phyloP scores from a whole-genome alignment of 2,888 invertebrate species.

The Rosalia funebris region DNA sequence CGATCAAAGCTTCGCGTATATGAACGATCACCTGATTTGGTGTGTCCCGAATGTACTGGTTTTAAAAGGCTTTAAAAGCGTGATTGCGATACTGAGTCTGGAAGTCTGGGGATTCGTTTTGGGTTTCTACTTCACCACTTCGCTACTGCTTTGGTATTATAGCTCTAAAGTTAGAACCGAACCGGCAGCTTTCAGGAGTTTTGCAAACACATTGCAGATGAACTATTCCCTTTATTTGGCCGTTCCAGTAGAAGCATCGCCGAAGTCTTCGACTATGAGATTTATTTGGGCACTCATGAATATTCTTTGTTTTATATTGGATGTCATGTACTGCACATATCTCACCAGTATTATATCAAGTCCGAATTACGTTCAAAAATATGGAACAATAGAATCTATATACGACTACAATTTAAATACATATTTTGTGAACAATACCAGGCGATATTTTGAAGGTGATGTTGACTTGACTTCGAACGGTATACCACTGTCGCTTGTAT shows the following conservation, averaged over 20 bases:
- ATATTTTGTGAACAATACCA: slow-evolving; percentile 39
- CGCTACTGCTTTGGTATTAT: too few species aligned
- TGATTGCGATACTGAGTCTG: neutral
- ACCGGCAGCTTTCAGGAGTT: neutral
- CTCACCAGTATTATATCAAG: slow-evolving; percentile 47
- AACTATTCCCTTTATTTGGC: neutral
- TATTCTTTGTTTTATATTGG: slow-evolving; percentile 42
- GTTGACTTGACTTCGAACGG: neutral
- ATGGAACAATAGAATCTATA: slow-evolving; percentile 43
- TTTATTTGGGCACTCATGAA: neutral
- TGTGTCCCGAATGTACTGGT: slow-evolving; percentile 54
- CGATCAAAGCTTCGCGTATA: slow-evolving; percentile 52
- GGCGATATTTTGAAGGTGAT: slow-evolving; percentile 39
- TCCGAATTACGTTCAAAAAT: slow-evolving; percentile 45
- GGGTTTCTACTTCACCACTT: too few species aligned
- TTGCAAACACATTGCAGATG: neutral
- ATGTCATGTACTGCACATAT: slow-evolving; percentile 45
- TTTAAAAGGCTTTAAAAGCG: neutral
- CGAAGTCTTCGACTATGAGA: neutral
- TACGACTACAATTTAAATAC: slow-evolving; percentile 41
- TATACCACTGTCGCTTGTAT: slow-evolving; percentile 4
- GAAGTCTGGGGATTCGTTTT: too few species aligned
- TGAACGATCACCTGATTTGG: slow-evolving; percentile 54
- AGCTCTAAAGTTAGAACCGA: neutral
- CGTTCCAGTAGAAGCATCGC: neutral